A percentile compares a stretch with the other conserved stretches of the same genome.
These are phyloP conservation scores for Palythoa grandis DNA, from an alignment of 92 coral and sea anemone species.

Conservation along the genomic window DNA sequence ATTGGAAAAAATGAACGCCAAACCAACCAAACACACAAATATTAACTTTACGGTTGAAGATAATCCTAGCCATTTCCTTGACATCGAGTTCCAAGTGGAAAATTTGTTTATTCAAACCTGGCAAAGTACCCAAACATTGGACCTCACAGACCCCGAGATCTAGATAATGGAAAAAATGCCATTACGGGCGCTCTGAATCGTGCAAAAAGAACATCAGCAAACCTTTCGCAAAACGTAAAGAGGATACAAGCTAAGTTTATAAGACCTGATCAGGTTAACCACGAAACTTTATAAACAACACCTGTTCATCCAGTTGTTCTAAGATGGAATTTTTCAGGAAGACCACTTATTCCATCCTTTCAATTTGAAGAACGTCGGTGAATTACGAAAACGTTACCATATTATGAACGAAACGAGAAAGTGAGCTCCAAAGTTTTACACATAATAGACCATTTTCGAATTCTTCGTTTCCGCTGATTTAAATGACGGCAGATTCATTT, in stretches of 20 bases:
- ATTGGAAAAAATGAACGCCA: not conserved
- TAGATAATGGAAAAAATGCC: conserved; percentile 25
- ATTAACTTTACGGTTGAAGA: conserved; percentile 23
- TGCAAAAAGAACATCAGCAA: conserved; percentile 14
- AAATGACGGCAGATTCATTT: too few species aligned
- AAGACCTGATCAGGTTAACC: not conserved
- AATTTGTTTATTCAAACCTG: not conserved
- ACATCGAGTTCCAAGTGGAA: not conserved
- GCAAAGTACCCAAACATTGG: conserved; percentile 26
- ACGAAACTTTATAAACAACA: not conserved
- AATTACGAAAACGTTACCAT: too few species aligned
- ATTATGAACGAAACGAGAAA: too few species aligned
- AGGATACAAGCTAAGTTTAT: conserved; percentile 1
- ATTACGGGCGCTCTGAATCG: conserved; percentile 4
- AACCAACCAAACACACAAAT: conserved; percentile 24
- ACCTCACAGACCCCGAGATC: conserved; percentile 24
- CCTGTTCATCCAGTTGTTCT: too few species aligned
- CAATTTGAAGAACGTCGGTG: too few species aligned
- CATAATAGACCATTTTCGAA: too few species aligned
- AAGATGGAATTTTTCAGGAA: too few species aligned
- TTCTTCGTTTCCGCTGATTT: too few species aligned
- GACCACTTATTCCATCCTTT: too few species aligned
- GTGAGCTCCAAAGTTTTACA: too few species aligned
- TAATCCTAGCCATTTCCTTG: conserved; percentile 17
- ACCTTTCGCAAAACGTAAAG: not conserved